Evolutionary conservation across 2,797 vertebrate genomes (phyloP).

Genomic region (Lerista edwardsae): DNA sequence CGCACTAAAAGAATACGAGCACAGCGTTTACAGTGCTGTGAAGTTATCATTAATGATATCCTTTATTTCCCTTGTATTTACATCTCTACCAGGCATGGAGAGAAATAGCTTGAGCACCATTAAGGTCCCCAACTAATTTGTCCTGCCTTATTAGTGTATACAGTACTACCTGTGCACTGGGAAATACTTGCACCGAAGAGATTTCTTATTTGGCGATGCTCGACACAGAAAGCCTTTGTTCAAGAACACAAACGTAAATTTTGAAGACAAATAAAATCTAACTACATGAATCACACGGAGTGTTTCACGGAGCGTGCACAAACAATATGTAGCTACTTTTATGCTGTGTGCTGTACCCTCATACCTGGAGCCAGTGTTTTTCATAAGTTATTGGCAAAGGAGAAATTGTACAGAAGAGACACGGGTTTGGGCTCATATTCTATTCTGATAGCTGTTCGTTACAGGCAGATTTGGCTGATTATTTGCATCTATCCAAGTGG

Average conservation of each 20-base stretch:
- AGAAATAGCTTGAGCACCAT: neutral
- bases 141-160: slow-evolving; percentile 14
- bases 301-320: neutral
- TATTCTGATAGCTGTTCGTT: neutral
- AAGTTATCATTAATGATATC: neutral
- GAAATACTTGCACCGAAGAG: slow-evolving; percentile 3
- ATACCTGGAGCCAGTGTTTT: neutral
- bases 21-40: neutral
- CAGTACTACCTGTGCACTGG: neutral
- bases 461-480: neutral
- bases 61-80: slow-evolving; percentile 7
- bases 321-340: neutral
- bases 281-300: neutral
- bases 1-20: neutral
- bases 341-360: neutral
- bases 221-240: neutral
- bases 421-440: neutral
- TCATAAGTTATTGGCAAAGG: neutral
- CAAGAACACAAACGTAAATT: neutral
- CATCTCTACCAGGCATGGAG: slow-evolving; percentile 7
- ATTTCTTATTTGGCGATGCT: neutral
- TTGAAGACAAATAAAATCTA: neutral
- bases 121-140: slow-evolving; percentile 26
- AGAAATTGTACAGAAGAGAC: neutral
- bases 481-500: neutral